Evolutionary conservation across 2,113 vertebrate genomes (phyloP), one percentile per base, ranked within the genome.

Genomic region (Callithrix jacchus): DNA sequence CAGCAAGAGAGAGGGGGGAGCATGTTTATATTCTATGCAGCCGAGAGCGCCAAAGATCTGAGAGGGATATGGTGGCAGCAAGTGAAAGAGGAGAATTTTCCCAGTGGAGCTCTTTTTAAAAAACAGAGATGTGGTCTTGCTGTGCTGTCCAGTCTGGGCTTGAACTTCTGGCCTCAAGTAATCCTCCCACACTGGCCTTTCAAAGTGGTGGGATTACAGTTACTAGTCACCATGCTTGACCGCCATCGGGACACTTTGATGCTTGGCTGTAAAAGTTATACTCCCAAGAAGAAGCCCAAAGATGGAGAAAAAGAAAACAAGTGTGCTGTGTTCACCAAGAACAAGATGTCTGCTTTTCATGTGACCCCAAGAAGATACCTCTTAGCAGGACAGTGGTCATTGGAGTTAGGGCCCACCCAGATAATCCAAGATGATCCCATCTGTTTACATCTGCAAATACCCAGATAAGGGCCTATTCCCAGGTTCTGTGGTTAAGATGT

Each of bases 1-100:
- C 16, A 74, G 6, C 21, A 16, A 30, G 70, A 4, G 71, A 45
- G 35, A 13, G 5, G 20, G 30, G 32, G 90, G 13, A 16, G 3
- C 7, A 1, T 32, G 17, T 13, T 40, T 32, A 16, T 5, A 8
- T 18, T 37, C 25, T 11, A 23, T 12, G 2, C 6, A 20, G n/a
- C 45, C 18, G 3, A 37, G 79, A 17, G 74, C 32, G 37, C 25
- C 27, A 47, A 77, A 77, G 23, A 32, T 47, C 37, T 81, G 74
- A 37, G 21, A 37, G 79, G 21, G 35, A 25, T 6, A 25, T 81
- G 52, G 20, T 3, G 11, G 6, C 2, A 56, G 49, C 20, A 14
- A 13, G 20, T 37, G 13, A 56, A 35, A 27, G 7, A 47, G 74
- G 74, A 30, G 11, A 27, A 16, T 77, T 77, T 47, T 37, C 12